phyloP scores from a whole-genome alignment of 2,888 invertebrate species.

The Euclidia mi region DNA sequence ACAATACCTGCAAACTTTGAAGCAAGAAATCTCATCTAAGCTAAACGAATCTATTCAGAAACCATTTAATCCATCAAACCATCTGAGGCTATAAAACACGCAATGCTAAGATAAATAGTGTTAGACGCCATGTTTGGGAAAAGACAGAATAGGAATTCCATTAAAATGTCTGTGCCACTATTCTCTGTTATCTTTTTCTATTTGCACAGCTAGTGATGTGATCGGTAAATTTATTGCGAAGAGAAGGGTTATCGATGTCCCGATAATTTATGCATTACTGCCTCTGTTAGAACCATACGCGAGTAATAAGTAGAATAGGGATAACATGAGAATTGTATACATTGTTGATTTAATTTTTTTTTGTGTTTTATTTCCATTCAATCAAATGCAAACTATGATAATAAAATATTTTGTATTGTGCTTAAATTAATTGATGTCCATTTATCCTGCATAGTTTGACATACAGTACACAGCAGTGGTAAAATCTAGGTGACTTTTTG shows the following conservation, averaged over 20 bases:
- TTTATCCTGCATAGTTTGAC: too few species aligned
- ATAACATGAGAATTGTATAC: too few species aligned
- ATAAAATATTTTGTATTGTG: too few species aligned
- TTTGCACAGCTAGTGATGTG: constrained; percentile 62
- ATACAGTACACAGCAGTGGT: too few species aligned
- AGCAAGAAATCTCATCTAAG: too few species aligned
- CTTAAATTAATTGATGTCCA: too few species aligned
- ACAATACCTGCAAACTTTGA: too few species aligned
- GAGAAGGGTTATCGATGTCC: constrained; percentile 38
- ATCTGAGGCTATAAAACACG: constrained; percentile 45
- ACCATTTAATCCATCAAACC: constrained; percentile 14
- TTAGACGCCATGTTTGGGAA: constrained; percentile 52
- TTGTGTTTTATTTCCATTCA: too few species aligned
- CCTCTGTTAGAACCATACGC: background rate
- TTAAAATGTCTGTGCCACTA: constrained; percentile 73
- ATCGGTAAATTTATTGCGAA: constrained; percentile 19
- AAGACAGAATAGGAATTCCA: constrained; percentile 70
- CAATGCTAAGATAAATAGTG: constrained; percentile 58
- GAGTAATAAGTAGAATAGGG: too few species aligned
- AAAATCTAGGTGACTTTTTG: too few species aligned
- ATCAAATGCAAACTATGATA: too few species aligned
- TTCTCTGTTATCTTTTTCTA: constrained; percentile 70
- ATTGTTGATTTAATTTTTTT: too few species aligned
- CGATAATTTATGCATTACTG: constrained; percentile 27
- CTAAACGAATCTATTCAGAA: background rate